These are phyloP conservation scores for Mormoops blainvillei DNA, from an alignment of 2,113 vertebrate genomes.

Conservation along the genomic window DNA sequence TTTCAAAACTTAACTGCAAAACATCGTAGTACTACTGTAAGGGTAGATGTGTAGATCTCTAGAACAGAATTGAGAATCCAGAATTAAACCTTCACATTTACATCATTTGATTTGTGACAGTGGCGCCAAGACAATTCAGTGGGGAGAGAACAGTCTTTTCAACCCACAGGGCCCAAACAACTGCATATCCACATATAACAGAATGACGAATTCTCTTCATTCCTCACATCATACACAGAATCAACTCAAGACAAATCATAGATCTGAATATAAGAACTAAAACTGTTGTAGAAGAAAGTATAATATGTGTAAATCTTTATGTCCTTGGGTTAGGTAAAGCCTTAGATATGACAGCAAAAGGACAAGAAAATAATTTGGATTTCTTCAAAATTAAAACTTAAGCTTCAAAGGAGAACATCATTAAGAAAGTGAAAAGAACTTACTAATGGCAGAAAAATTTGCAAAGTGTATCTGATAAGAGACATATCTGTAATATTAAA, in stretches of 20 bases:
- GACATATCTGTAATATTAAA: neutral
- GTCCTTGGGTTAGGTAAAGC: neutral
- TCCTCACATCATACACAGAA: neutral
- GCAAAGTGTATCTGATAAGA: neutral
- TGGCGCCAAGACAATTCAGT: neutral
- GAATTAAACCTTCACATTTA: neutral
- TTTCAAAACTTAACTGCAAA: conserved; percentile 2
- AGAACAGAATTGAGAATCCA: neutral
- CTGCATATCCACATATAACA: neutral
- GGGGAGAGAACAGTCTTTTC: neutral
- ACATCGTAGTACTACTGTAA: neutral
- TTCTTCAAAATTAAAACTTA: conserved; percentile 13
- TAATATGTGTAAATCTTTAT: neutral
- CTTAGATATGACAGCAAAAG: neutral
- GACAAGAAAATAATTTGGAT: neutral
- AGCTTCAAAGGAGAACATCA: neutral
- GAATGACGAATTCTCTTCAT: neutral
- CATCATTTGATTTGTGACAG: neutral
- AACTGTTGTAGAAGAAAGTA: neutral
- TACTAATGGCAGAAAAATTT: neutral
- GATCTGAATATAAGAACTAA: neutral
- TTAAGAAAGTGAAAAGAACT: neutral
- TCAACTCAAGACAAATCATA: neutral
- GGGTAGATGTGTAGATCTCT: neutral
- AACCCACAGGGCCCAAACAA: neutral